Evolutionary conservation across 2,113 vertebrate species (phyloP), one percentile per base, ranked within the genome.

Genomic region (Cyphomyrus plagiostoma): DNA sequence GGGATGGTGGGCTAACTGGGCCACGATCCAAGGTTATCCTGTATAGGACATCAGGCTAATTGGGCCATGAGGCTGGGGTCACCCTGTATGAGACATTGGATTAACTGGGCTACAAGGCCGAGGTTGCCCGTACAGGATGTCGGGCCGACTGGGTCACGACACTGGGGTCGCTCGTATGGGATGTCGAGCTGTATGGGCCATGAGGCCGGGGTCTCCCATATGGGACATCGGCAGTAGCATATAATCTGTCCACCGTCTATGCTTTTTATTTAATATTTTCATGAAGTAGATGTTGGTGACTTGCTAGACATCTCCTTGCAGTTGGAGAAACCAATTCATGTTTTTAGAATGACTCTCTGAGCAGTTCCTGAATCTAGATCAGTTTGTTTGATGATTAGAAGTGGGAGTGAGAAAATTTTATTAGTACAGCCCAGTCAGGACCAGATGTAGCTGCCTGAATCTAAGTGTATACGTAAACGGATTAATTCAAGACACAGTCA

Each of bases 391-490:
- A 30, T 52, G 85, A 17, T 86, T 30, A 35, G 53, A 86, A 86
- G 46, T 86, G 35, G 85, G 23, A 86, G 85, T 86, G 48, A 52
- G 85, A 26, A 53, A 50, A 86, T 86, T 50, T 86, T 15, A 86
- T 86, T 86, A 35, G 85, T 30, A n/a, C 85, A 17, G 85, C 26
- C 5, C 15, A 48, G 39, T 84, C 5, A 23, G 23, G 10, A n/a
- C 39, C 82, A 46, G 82, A n/a, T 26, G 42, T 8, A 35, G 46
- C 49, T 15, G 48, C 3, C 11, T 86, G 85, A 86, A 7, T 86
- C 23, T 30, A n/a, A 52, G 26, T 52, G 48, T 50, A 26, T 50
- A 86, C 10, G 49, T 35, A 52, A 86, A 30, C 2, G 21, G 49
- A 86, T 86, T 52, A 11, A 35, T 53, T 86, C 85, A 52, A n/a